Base-by-base conservation (phyloP, 2,888 invertebrate genomes). In the Xylota segnis region DNA sequence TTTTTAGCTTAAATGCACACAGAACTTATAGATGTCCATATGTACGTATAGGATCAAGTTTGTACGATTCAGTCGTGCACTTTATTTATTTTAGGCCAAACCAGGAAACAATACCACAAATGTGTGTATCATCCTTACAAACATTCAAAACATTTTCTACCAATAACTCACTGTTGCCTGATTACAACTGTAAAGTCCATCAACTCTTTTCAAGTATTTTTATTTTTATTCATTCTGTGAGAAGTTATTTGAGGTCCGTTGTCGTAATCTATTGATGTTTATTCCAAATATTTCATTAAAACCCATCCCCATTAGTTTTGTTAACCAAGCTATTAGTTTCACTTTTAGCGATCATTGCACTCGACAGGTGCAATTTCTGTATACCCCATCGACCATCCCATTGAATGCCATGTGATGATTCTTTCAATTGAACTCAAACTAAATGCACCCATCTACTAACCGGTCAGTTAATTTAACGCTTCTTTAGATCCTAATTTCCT, bases 401-500 rank as follows among this genome's bases (percentile, higher is more conserved):
- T 14, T n/a, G 18, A 14, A 32, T 29, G 16, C 56, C 32, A 45
- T 52, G 14, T 29, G 52, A 59, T 47, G 10, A 45, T 5, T 59
- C 34, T 32, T 37, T 50, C 59, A 72, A 72, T 72, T 52, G 50
- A 72, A 72, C 29, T 61, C 34, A 72, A 72, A 72, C 61, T 61
- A 61, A 61, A 72, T 40, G 34, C 37, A 43, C 29, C 61, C 14
- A 23, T 47, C 72, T 5, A 16, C 56, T 18, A 47, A 47, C 16
- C 56, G 56, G 56, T 45, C 50, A 37, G 61, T 61, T 72, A 61
- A 72, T 72, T 72, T 72, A 72, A 72, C 72, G 72, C 72, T 72
- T 72, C 52, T 72, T 61, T 50, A 72, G 72, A 50, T 72, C 37
- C 37, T 59, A 61, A 72, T 72, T 61, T 59, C 37, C 50, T 58